A percentile compares a stretch with the other conserved stretches of the same genome.
These are phyloP conservation scores for Scalopus aquaticus DNA, from an alignment of 2,113 vertebrate species.

Conservation along the genomic window DNA sequence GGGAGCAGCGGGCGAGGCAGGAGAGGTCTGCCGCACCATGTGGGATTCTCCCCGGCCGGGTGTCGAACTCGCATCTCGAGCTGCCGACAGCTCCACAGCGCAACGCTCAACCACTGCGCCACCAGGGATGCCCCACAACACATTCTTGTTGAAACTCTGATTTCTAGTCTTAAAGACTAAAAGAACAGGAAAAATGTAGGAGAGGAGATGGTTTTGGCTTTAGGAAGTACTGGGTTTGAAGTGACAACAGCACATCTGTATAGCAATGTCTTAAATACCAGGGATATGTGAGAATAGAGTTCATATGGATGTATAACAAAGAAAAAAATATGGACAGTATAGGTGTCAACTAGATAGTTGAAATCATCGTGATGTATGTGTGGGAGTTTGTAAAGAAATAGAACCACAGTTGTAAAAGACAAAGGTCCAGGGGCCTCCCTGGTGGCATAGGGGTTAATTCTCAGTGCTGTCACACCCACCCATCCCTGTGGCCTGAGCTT, in stretches of 20 bases:
- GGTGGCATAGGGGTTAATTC: no score
- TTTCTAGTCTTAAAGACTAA: not conserved
- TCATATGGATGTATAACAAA: not conserved
- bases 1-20: no score
- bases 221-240: not conserved
- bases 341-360: not conserved
- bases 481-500: no score
- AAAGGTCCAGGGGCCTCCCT: no score
- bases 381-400: not conserved
- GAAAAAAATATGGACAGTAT: not conserved
- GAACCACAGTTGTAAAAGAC: not conserved
- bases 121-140: no score
- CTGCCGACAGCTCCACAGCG: no score
- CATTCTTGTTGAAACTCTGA: not conserved
- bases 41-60: no score
- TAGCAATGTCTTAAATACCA: not conserved
- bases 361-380: not conserved
- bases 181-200: not conserved
- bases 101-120: no score
- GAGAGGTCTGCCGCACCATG: no score
- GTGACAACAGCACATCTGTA: not conserved
- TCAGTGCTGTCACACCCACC: no score
- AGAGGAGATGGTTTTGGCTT: not conserved
- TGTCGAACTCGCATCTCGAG: no score
- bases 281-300: not conserved